phyloP scores from a whole-genome alignment of 1,140 invertebrate species.

The Sarcophaga bullata region DNA sequence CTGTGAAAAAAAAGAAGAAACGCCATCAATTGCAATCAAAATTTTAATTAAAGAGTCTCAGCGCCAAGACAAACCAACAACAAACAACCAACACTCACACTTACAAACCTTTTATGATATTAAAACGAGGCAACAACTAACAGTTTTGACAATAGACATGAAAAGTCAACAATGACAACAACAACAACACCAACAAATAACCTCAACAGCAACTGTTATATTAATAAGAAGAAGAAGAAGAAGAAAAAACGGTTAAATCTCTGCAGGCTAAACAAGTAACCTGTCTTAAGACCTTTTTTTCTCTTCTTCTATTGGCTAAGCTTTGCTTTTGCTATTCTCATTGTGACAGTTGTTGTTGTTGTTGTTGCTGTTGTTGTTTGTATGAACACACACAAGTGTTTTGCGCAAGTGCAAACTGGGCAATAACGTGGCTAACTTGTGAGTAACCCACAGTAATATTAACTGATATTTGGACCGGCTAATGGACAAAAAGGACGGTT shows the following conservation, averaged over 20 bases:
- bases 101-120: background rate
- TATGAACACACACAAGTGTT: background rate
- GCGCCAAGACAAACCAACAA: background rate
- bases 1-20: background rate
- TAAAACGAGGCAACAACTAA: background rate
- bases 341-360: too few relatives aligned
- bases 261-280: slow-evolving; percentile 18
- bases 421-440: slow-evolving; percentile 15
- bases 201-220: too few relatives aligned
- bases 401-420: slow-evolving; percentile 25
- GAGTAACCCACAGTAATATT: background rate
- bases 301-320: background rate
- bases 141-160: background rate
- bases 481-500: background rate
- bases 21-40: slow-evolving; percentile 5
- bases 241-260: slow-evolving; percentile 11
- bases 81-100: background rate
- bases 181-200: background rate
- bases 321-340: too few relatives aligned
- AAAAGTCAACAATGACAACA: slow-evolving; percentile 9
- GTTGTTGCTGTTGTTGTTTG: too few relatives aligned
- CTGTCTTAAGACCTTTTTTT: slow-evolving; percentile 21
- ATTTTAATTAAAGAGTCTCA: slow-evolving; percentile 20
- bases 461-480: slow-evolving; percentile 8
- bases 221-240: too few relatives aligned